Evolutionary conservation across 2,113 vertebrate species (phyloP).

Genomic region (Podocnemis expansa): DNA sequence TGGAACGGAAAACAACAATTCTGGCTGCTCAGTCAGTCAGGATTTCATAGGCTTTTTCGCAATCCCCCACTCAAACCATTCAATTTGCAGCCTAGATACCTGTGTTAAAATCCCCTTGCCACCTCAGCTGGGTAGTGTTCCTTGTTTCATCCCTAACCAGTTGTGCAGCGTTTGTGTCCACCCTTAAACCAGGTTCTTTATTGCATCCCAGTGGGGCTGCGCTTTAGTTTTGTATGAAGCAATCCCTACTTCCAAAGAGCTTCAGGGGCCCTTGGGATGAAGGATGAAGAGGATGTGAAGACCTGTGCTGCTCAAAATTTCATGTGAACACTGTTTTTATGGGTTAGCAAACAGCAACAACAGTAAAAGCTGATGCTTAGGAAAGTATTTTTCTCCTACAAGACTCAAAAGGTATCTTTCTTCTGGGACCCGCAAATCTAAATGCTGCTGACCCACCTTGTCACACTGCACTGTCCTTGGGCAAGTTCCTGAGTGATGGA

Average conservation of each 20-base stretch:
- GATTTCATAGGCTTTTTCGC: not conserved
- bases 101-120: not conserved
- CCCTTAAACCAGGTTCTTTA: not conserved
- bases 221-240: not conserved
- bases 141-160: too few species aligned
- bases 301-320: too few species aligned
- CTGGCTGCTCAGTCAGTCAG: too few species aligned
- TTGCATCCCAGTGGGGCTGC: not conserved
- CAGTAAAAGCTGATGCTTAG: too few species aligned
- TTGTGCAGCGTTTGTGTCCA: not conserved
- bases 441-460: not conserved
- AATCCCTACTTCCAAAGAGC: not conserved
- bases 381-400: not conserved
- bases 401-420: not conserved
- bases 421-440: not conserved
- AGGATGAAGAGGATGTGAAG: not conserved
- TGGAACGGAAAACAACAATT: too few species aligned
- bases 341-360: not conserved
- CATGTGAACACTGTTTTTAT: not conserved
- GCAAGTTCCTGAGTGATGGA: not conserved
- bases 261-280: not conserved
- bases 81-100: not conserved
- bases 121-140: not conserved
- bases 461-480: not conserved
- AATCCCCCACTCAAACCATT: too few species aligned